Evolutionary conservation across 2,888 invertebrate genomes (phyloP).

Genomic region (Dascillus cervinus): DNA sequence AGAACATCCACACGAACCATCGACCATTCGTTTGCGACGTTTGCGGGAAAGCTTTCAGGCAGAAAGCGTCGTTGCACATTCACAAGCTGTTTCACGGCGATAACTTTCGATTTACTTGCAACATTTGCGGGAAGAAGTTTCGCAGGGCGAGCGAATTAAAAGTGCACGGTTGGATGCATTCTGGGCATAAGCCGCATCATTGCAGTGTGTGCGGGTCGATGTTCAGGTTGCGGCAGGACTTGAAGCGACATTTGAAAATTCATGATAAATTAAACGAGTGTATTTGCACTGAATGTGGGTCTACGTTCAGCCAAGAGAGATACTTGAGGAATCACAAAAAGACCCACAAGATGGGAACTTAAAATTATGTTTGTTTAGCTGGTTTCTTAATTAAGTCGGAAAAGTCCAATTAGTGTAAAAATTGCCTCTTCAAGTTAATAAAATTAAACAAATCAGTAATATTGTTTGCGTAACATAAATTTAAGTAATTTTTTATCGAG

Average conservation of each 20-base stretch:
- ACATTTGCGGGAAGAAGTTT: constrained; percentile 49
- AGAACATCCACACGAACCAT: constrained; percentile 41
- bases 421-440: too few species aligned
- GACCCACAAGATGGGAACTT: constrained; percentile 12
- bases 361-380: background rate
- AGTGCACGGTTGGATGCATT: constrained; percentile 50
- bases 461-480: too few species aligned
- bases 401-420: background rate
- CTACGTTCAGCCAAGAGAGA: constrained; percentile 42
- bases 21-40: constrained; percentile 47
- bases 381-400: background rate
- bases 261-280: constrained; percentile 39
- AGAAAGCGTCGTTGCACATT: constrained; percentile 46
- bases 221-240: constrained; percentile 43
- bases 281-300: constrained; percentile 38
- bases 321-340: constrained; percentile 37
- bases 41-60: constrained; percentile 49
- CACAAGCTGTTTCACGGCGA: constrained; percentile 42
- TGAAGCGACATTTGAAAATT: constrained; percentile 38
- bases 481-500: too few species aligned
- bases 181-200: constrained; percentile 47
- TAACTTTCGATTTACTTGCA: constrained; percentile 40
- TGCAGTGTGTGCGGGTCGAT: constrained; percentile 47
- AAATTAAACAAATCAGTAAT: too few species aligned
- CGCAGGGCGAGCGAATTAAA: constrained; percentile 47